phyloP scores from a whole-genome alignment of 2,888 invertebrate species.

The Pandemis heparana region DNA sequence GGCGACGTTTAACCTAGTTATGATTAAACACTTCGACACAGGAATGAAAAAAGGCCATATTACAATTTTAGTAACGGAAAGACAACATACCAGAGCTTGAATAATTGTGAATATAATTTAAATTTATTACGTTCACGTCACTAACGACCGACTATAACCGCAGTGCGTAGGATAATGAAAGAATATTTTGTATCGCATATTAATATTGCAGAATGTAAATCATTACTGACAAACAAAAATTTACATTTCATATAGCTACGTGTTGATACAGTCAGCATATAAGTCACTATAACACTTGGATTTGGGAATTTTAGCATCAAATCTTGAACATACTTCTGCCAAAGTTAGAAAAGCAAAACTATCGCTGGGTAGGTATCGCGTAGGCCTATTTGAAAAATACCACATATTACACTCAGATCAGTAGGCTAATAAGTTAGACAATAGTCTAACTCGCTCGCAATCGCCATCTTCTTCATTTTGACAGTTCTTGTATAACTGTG shows the following conservation, averaged over 20 bases:
- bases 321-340: too few relatives aligned
- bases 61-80: not conserved
- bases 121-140: not conserved
- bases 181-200: not conserved
- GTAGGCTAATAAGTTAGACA: too few relatives aligned
- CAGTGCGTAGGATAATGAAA: slow-evolving; percentile 10
- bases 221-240: not conserved
- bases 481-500: too few relatives aligned
- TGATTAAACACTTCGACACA: too few relatives aligned
- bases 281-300: not conserved
- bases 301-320: too few relatives aligned
- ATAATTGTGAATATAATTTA: not conserved
- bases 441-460: too few relatives aligned
- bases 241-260: not conserved
- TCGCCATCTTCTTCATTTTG: too few relatives aligned
- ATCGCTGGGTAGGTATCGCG: too few relatives aligned
- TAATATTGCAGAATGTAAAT: slow-evolving; percentile 2
- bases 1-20: too few relatives aligned
- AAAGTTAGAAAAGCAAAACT: too few relatives aligned
- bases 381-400: too few relatives aligned
- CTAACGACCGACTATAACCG: slow-evolving; percentile 7
- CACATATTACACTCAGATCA: too few relatives aligned
- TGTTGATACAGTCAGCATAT: slow-evolving; percentile 1
- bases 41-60: not conserved
- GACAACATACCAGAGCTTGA: not conserved